Evolutionary conservation across 2,113 vertebrate species (phyloP).

Genomic region (Bubalus kerabau): DNA sequence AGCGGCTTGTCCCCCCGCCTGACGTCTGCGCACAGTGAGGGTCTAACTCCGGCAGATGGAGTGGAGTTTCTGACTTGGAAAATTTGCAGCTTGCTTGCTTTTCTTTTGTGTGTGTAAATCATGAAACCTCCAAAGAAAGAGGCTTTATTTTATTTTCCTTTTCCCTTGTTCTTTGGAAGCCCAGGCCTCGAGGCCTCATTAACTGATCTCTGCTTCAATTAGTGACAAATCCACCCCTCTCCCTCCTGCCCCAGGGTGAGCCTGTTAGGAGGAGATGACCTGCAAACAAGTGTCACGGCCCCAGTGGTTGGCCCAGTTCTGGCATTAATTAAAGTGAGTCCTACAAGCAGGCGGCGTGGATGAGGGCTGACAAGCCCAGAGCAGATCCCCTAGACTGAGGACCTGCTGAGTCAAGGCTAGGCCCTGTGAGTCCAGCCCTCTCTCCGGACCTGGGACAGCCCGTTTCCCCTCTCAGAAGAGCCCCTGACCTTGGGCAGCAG

Average conservation of each 20-base stretch:
- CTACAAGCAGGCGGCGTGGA: slow-evolving; percentile 31
- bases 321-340: slow-evolving; percentile 80
- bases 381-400: neutral
- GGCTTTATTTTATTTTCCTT: slow-evolving; percentile 64
- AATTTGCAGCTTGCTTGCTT: slow-evolving; percentile 65
- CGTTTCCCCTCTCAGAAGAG: neutral
- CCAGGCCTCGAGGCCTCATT: slow-evolving; percentile 74
- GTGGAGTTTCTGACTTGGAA: slow-evolving; percentile 70
- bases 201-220: slow-evolving; percentile 83
- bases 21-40: slow-evolving; percentile 41
- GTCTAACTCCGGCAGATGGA: slow-evolving; percentile 70
- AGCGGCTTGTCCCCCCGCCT: slow-evolving; percentile 17
- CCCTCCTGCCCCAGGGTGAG: slow-evolving; percentile 82
- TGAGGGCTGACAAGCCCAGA: neutral
- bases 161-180: slow-evolving; percentile 48
- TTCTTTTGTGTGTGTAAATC: slow-evolving; percentile 72
- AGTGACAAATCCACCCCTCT: slow-evolving; percentile 81
- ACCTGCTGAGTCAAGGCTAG: neutral
- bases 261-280: slow-evolving; percentile 86
- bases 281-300: slow-evolving; percentile 82
- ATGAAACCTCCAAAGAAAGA: slow-evolving; percentile 66
- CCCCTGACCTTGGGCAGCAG: neutral
- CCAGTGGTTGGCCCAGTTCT: slow-evolving; percentile 78
- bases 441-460: neutral
- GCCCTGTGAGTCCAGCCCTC: neutral